A percentile compares a stretch with the other conserved stretches of the same genome.
Evolutionary conservation across 1,140 invertebrate genomes (phyloP).

Genomic region (Sminthurinus signatus): DNA sequence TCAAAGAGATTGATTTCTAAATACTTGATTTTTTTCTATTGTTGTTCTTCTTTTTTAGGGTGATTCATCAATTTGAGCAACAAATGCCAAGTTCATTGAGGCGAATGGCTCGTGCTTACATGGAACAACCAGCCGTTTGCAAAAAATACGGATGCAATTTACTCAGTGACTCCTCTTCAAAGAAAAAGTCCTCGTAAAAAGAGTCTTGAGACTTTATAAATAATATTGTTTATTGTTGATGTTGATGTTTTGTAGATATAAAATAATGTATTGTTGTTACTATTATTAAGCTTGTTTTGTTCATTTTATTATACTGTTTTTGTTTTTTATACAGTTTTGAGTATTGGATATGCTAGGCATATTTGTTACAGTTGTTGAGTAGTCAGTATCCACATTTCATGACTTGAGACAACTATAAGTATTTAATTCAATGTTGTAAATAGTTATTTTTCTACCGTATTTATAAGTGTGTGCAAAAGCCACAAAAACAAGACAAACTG

Average conservation of each 20-base stretch:
- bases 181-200: conserved; percentile 17
- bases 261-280: background rate
- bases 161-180: conserved; percentile 14
- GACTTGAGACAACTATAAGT: too few species aligned
- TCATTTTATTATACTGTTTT: too few species aligned
- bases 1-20: background rate
- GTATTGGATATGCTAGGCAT: too few species aligned
- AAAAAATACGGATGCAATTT: conserved; percentile 33
- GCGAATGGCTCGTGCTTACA: conserved; percentile 32
- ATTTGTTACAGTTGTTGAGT: too few species aligned
- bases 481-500: too few species aligned
- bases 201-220: background rate
- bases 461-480: too few species aligned
- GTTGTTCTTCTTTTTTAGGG: conserved; percentile 13
- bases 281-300: background rate
- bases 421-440: too few species aligned
- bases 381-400: too few species aligned
- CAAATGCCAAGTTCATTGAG: conserved; percentile 29
- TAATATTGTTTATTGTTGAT: background rate
- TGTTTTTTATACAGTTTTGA: too few species aligned
- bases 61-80: conserved; percentile 28
- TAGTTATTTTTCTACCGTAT: too few species aligned
- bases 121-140: conserved; percentile 22
- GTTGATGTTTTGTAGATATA: background rate
- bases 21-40: background rate